Conservation (phyloP, 1,140 invertebrate species). For the Matsumurasca onukii region DNA sequence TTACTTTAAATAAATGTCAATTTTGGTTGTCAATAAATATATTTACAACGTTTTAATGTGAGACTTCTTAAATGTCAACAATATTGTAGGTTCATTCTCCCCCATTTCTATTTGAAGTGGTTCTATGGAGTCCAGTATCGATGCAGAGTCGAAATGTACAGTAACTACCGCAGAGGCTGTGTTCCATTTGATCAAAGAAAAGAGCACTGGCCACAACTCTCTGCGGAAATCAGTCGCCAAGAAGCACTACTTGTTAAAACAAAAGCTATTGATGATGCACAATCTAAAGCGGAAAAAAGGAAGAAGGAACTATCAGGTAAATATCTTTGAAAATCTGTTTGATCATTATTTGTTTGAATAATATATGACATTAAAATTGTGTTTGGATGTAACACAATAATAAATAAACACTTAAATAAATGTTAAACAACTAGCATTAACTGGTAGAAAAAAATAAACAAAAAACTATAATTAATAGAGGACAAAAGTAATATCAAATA, state of each 20-base stretch:
- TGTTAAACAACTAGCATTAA: background rate
- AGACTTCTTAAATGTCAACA: too few relatives aligned
- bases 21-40: too few relatives aligned
- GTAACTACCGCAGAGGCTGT: slow-evolving; percentile 1
- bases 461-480: background rate
- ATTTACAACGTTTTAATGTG: slow-evolving; percentile 31
- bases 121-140: slow-evolving; percentile 58
- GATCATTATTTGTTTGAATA: background rate
- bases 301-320: slow-evolving; percentile 50
- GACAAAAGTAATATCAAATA: background rate
- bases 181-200: slow-evolving; percentile 51
- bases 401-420: background rate
- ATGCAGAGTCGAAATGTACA: slow-evolving; percentile 56
- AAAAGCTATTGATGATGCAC: slow-evolving; percentile 52
- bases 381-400: background rate
- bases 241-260: slow-evolving; percentile 56
- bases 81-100: slow-evolving; percentile 57
- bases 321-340: background rate
- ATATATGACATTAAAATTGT: background rate
- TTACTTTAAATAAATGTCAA: too few relatives aligned
- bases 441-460: background rate
- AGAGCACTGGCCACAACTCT: slow-evolving; percentile 58
- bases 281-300: slow-evolving; percentile 55
- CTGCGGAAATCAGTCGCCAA: slow-evolving; percentile 51
- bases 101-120: slow-evolving; percentile 67